Evolutionary conservation across 2,797 vertebrate species (phyloP).

Genomic region (Danio albolineatus): DNA sequence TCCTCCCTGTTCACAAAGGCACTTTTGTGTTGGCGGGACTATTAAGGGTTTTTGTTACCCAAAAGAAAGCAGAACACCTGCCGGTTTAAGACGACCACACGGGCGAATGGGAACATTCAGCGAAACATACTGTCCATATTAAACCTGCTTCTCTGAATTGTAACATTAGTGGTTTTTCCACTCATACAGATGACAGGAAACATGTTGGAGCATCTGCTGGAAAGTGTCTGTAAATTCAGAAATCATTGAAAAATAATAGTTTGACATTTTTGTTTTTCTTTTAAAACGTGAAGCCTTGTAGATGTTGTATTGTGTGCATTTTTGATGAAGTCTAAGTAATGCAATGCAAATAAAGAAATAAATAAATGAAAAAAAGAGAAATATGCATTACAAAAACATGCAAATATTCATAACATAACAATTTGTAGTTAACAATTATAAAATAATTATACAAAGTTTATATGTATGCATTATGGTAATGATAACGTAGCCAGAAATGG

Average conservation of each 20-base stretch:
- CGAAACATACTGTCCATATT: neutral
- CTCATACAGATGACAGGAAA: neutral
- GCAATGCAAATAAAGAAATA: too few species aligned
- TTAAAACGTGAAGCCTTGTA: too few species aligned
- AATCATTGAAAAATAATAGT: too few species aligned
- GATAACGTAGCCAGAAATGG: too few species aligned
- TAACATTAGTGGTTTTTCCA: neutral
- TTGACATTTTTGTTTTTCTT: too few species aligned
- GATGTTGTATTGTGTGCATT: neutral
- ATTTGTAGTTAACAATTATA: too few species aligned
- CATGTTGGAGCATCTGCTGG: neutral
- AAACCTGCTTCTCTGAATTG: neutral
- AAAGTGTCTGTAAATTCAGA: neutral
- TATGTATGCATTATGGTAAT: too few species aligned
- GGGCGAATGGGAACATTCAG: neutral
- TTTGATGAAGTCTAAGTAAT: neutral
- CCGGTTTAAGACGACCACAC: conserved; percentile 36
- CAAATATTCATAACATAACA: too few species aligned
- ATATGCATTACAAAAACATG: too few species aligned
- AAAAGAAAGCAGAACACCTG: conserved; percentile 46
- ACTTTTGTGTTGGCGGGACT: conserved; percentile 43
- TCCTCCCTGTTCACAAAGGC: conserved; percentile 35
- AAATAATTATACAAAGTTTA: too few species aligned
- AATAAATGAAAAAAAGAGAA: too few species aligned
- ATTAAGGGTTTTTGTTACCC: conserved; percentile 38